Percentiles rank a stretch among this genome's conserved stretches.
These are phyloP conservation scores for Knipowitschia caucasica DNA, from an alignment of 2,797 vertebrate genomes.

Conservation along the genomic window DNA sequence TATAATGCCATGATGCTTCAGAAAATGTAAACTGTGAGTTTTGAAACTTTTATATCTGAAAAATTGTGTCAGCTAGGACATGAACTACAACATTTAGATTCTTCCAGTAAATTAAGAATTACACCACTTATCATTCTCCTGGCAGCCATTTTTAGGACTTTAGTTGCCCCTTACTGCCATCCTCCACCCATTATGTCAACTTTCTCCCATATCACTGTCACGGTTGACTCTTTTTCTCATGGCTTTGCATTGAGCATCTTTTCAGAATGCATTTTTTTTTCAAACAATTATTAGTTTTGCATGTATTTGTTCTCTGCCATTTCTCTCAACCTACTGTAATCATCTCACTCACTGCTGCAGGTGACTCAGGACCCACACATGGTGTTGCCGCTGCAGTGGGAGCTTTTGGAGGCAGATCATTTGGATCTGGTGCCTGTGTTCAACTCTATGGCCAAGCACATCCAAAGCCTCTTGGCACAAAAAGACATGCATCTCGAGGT, in stretches of 20 bases:
- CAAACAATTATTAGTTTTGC: constrained; percentile 54
- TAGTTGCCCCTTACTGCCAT: constrained; percentile 50
- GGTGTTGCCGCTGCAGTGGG: constrained; percentile 81
- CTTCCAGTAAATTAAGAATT: constrained; percentile 53
- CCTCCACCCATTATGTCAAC: constrained; percentile 44
- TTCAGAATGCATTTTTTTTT: constrained; percentile 38
- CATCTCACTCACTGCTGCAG: constrained; percentile 59
- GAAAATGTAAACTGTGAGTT: constrained; percentile 27
- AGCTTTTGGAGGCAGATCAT: constrained; percentile 68
- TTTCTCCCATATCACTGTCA: constrained; percentile 43
- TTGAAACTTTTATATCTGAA: constrained; percentile 20
- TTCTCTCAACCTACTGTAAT: constrained; percentile 31
- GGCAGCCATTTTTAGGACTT: constrained; percentile 45
- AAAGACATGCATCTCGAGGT: constrained; percentile 85
- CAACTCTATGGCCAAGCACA: constrained; percentile 73
- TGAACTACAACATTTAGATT: constrained; percentile 37
- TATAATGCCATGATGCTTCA: constrained; percentile 14
- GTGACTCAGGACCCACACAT: constrained; percentile 83
- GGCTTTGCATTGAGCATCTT: constrained; percentile 38
- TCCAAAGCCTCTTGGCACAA: constrained; percentile 79
- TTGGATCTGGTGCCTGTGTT: constrained; percentile 75
- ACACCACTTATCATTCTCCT: constrained; percentile 56
- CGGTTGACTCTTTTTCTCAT: constrained; percentile 32
- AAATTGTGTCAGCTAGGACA: constrained; percentile 29
- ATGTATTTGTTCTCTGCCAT: constrained; percentile 29